phyloP scores from a whole-genome alignment of 2,888 invertebrate genomes.

The Clusia tigrina region DNA sequence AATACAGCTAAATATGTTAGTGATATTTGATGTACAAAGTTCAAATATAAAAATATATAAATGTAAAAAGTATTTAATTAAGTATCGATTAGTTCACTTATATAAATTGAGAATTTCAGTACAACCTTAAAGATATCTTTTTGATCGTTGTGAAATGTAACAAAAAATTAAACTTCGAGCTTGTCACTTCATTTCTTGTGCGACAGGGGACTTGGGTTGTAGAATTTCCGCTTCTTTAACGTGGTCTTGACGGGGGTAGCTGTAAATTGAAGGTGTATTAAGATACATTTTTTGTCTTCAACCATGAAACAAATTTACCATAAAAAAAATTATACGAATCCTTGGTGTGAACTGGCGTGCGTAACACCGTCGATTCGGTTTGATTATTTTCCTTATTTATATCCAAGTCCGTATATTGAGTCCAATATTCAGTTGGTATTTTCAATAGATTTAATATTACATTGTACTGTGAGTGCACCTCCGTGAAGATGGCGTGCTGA shows the following conservation, averaged over 20 bases:
- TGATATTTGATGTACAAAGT: no score
- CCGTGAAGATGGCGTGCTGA: slow-evolving; percentile 76
- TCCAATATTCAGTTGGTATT: slow-evolving; percentile 80
- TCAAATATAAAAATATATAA: no score
- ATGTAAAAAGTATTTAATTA: no score
- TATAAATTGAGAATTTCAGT: no score
- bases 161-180: no score
- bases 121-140: no score
- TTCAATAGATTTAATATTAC: slow-evolving; percentile 76
- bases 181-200: slow-evolving; percentile 49
- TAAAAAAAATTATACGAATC: slow-evolving; percentile 53
- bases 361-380: slow-evolving; percentile 32
- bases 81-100: no score
- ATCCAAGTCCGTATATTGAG: slow-evolving; percentile 49
- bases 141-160: no score
- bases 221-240: slow-evolving; percentile 61
- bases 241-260: slow-evolving; percentile 61
- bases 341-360: slow-evolving; percentile 45
- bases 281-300: not conserved
- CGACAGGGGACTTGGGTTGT: slow-evolving; percentile 54
- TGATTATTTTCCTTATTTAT: slow-evolving; percentile 41
- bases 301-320: slow-evolving; percentile 42
- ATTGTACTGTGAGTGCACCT: slow-evolving; percentile 78
- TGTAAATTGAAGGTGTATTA: slow-evolving; percentile 33
- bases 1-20: no score